Percentiles rank a stretch among this genome's conserved stretches.
Evolutionary conservation across 1,140 invertebrate species (phyloP).

Genomic region (Carposina sasakii): DNA sequence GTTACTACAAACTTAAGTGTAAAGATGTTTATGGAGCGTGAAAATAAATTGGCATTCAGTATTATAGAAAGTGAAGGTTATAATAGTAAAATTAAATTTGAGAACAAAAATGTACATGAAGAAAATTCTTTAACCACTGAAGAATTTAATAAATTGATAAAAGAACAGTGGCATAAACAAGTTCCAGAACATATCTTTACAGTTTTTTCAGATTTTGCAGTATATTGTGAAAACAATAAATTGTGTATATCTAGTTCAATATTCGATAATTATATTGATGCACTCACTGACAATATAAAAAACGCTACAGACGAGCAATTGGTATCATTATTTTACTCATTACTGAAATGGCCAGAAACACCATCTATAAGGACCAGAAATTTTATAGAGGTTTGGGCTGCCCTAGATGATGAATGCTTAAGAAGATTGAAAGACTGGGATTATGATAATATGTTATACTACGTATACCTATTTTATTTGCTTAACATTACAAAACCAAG

Average conservation of each 20-base stretch:
- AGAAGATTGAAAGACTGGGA: conserved; percentile 54
- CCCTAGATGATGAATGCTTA: conserved; percentile 72
- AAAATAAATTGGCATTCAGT: conserved; percentile 56
- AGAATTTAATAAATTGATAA: conserved; percentile 31
- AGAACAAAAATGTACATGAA: conserved; percentile 2
- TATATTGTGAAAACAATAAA: conserved; percentile 52
- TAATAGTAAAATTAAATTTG: conserved; percentile 28
- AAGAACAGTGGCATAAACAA: conserved; percentile 39
- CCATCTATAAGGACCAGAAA: conserved; percentile 60
- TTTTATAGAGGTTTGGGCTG: conserved; percentile 72
- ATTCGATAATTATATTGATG: conserved; percentile 63
- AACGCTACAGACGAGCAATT: conserved; percentile 63
- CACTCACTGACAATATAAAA: conserved; percentile 61
- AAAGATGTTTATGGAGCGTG: conserved; percentile 54
- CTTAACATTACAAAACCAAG: conserved; percentile 50
- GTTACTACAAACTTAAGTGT: conserved; percentile 17
- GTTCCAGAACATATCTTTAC: conserved; percentile 41
- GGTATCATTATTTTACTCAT: conserved; percentile 49
- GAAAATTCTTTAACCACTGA: conserved; percentile 21
- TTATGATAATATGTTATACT: conserved; percentile 59
- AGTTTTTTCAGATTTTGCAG: conserved; percentile 48
- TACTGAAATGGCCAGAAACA: conserved; percentile 57
- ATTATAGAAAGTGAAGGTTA: conserved; percentile 54
- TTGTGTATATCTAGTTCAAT: conserved; percentile 53
- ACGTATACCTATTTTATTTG: conserved; percentile 69